A percentile compares a stretch with the other conserved stretches of the same genome.
Evolutionary conservation across 2,888 invertebrate genomes (phyloP).

Genomic region (Platycnemis pennipes): DNA sequence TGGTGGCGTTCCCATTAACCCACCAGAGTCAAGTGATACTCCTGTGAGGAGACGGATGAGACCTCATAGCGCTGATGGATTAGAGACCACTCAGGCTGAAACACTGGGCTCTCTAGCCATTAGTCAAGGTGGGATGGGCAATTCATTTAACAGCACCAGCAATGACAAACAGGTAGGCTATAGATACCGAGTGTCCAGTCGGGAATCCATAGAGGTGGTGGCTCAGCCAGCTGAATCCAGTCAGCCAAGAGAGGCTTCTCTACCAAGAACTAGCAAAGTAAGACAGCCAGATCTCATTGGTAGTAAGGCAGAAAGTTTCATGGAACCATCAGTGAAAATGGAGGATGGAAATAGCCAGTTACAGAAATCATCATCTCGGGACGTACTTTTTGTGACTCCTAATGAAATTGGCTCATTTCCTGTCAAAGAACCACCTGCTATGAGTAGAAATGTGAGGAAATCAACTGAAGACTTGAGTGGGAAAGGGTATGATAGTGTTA

Average conservation of each 20-base stretch:
- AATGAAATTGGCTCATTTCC: neutral
- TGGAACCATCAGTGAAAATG: neutral
- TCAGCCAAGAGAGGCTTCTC: neutral
- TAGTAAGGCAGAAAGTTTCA: neutral
- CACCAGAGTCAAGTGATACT: constrained; percentile 26
- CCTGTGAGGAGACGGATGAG: constrained; percentile 47
- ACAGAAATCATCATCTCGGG: neutral
- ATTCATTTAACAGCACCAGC: neutral
- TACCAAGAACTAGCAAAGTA: neutral
- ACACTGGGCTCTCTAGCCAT: neutral
- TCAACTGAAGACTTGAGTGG: neutral
- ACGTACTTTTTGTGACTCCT: neutral
- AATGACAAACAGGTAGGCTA: neutral
- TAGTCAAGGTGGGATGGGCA: neutral
- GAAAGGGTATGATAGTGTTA: neutral
- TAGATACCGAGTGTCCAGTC: neutral
- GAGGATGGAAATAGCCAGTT: neutral
- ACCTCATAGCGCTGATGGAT: constrained; percentile 54
- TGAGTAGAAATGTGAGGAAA: constrained; percentile 23
- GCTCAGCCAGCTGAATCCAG: neutral
- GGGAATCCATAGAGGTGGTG: neutral
- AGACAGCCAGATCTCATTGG: neutral
- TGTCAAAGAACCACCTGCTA: neutral
- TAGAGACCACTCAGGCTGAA: constrained; percentile 43
- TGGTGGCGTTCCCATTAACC: constrained; percentile 77